Evolutionary conservation across 2,113 vertebrate species (phyloP).

Genomic region (Hystrix cristata): DNA sequence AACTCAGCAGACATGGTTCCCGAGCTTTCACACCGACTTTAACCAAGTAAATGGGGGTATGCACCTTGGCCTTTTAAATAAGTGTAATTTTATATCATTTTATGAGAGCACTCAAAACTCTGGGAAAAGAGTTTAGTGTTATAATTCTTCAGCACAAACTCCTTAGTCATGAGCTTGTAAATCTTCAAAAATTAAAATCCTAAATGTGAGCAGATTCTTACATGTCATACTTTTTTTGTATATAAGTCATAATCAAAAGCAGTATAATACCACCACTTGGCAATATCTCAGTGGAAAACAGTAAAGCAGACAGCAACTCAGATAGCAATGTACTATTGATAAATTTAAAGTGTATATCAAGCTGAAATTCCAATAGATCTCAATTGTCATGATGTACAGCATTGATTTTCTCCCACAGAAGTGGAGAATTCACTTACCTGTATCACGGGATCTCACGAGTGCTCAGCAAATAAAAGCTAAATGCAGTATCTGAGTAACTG

Average conservation of each 20-base stretch:
- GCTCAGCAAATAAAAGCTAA: constrained; percentile 64
- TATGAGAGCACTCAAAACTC: constrained; percentile 25
- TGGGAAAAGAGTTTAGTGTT: background rate
- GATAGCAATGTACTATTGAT: constrained; percentile 73
- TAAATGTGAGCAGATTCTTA: constrained; percentile 54
- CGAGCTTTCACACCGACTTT: background rate
- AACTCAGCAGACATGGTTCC: background rate
- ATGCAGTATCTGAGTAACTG: constrained; percentile 65
- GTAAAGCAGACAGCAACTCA: constrained; percentile 68
- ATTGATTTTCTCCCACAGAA: constrained; percentile 80
- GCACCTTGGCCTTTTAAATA: background rate
- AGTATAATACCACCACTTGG: constrained; percentile 57
- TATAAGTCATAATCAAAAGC: constrained; percentile 70
- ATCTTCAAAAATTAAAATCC: constrained; percentile 65
- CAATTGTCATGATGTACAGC: constrained; percentile 59
- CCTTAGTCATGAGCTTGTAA: constrained; percentile 57
- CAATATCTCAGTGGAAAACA: constrained; percentile 80
- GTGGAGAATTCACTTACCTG: constrained; percentile 71
- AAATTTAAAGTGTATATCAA: constrained; percentile 73
- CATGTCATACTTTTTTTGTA: constrained; percentile 67
- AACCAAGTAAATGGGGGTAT: background rate
- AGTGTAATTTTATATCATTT: background rate
- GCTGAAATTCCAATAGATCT: constrained; percentile 63
- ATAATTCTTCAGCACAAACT: background rate
- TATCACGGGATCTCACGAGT: constrained; percentile 41